Evolutionary conservation across 2,113 vertebrate species (phyloP), one percentile per base, ranked within the genome.

Genomic region (Antechinus stuartii): DNA sequence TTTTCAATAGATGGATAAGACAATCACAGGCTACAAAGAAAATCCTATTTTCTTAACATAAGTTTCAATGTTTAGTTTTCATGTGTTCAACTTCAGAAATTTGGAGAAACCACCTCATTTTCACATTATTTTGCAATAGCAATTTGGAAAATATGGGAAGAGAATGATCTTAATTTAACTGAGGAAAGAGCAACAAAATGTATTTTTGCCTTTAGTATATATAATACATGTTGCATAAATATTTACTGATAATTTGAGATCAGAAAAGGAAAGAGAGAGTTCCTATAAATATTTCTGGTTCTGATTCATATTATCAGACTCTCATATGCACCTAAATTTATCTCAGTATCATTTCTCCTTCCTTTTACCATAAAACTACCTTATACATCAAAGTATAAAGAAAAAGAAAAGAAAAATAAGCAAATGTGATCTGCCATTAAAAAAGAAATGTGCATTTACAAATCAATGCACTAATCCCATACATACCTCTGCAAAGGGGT

Each of bases 41-140:
- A 91, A 68, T 0, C 91, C 1, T 0, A 53, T 9, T 93, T 57
- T 57, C 25, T 89, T 94, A 93, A 96, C 24, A 95, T 94, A 16
- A 91, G 90, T 52, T 91, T 30, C 95, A 84, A 55, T 89, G 91
- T 92, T 11, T 95, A 92, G 23, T 95, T 94, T 92, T 95, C 92
- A 54, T 11, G 47, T 90, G 52, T n/a, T n/a, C 25, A 52, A 95
- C 1, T 49, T 30, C 12, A 97, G 52, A 98, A 96, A 91, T 91
- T 57, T 54, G 61, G 90, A 94, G 84, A 96, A 95, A 95, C 91
- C 42, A 53, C 35, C 68, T 92, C 12, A 50, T 52, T 53, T 16
- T 42, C 42, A 91, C 2, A 16, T 26, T 91, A 26, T 46, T 47
- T 89, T 54, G 54, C 19, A 50, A 50, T 50, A 50, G 50, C 8